phyloP scores from a whole-genome alignment of 2,113 vertebrate species.

The Odontesthes bonariensis region DNA sequence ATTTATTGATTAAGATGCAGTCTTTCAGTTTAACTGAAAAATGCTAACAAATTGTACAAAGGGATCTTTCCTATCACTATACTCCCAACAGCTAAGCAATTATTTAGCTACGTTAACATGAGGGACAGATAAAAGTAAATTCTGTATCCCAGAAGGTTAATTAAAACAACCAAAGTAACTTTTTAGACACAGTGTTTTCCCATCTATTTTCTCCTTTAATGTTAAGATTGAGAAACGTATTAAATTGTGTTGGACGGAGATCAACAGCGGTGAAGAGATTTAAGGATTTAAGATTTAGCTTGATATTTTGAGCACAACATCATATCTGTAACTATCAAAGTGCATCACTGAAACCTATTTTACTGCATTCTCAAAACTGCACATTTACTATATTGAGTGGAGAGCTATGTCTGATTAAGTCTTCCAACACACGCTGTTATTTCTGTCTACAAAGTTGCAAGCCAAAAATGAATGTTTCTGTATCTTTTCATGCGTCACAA shows the following conservation, averaged over 20 bases:
- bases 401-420: not conserved
- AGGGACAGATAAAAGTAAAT: not conserved
- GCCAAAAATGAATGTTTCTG: not conserved
- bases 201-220: not conserved
- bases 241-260: no score
- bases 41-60: not conserved
- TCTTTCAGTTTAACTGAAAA: no score
- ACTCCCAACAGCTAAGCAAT: not conserved
- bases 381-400: not conserved
- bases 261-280: not conserved
- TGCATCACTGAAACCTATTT: not conserved
- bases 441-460: not conserved
- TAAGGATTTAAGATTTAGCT: not conserved
- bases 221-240: not conserved
- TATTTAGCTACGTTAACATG: not conserved
- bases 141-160: not conserved
- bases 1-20: no score
- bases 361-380: not conserved
- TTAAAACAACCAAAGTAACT: not conserved
- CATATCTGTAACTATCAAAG: not conserved
- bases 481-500: not conserved
- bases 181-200: not conserved
- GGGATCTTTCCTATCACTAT: not conserved
- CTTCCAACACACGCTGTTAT: not conserved
- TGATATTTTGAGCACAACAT: not conserved